These are phyloP conservation scores for Apis laboriosa DNA, from an alignment of 1,140 invertebrate genomes.

Conservation along the genomic window DNA sequence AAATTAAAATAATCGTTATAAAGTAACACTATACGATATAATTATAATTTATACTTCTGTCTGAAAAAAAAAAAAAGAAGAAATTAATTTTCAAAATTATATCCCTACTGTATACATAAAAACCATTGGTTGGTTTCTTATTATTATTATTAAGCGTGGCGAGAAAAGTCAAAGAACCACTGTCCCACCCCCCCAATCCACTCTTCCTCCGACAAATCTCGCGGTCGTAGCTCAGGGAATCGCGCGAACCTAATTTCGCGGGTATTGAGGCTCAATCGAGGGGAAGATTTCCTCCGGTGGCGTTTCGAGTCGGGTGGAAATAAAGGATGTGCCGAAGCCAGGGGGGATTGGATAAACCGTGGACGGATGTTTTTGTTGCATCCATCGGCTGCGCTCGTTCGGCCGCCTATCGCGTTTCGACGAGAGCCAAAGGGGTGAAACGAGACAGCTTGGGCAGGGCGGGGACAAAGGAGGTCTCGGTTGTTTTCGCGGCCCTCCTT, in stretches of 20 bases:
- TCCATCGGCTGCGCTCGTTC: background rate
- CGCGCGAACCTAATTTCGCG: conserved; percentile 54
- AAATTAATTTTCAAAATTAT: no score
- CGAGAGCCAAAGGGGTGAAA: conserved; percentile 4
- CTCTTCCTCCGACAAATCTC: background rate
- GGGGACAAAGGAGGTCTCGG: conserved; percentile 2
- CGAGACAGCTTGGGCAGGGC: background rate
- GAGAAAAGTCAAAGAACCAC: no score
- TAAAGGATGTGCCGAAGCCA: conserved; percentile 44
- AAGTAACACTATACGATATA: no score
- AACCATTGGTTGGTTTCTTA: no score
- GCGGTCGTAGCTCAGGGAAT: conserved; percentile 14
- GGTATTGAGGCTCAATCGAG: conserved; percentile 55
- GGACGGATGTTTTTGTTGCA: conserved; percentile 31
- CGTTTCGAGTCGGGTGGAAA: conserved; percentile 43
- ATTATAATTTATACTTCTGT: no score
- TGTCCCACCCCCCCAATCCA: background rate
- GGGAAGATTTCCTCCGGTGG: conserved; percentile 39
- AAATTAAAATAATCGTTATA: no score
- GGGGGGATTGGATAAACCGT: conserved; percentile 8
- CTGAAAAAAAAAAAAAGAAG: no score
- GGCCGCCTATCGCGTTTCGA: background rate
- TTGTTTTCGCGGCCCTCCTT: conserved; percentile 20
- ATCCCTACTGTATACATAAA: no score
- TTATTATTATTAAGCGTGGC: no score